Evolutionary conservation across 2,797 vertebrate genomes (phyloP), one percentile per base, ranked within the genome.

Genomic region (Orientallactaga sibirica): DNA sequence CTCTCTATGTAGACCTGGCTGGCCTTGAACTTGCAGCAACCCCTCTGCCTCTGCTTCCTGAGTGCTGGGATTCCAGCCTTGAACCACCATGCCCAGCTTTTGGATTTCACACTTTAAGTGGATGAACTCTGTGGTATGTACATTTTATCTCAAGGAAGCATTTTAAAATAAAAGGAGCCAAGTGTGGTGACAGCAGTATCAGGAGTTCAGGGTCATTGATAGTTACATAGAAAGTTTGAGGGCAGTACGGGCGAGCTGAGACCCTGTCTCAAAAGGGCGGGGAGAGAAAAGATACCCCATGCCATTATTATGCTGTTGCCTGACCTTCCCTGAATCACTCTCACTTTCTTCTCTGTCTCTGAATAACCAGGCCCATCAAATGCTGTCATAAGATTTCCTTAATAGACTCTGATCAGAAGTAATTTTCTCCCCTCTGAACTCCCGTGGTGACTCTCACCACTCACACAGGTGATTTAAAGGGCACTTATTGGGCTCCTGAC

Each of bases 111-210:
- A 20, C 58, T 67, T 43, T 10, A 24, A 79, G 33, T 6, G 43
- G 29, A 20, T 27, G 52, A 25, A 29, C 18, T 55, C 75, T 78
- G 27, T 29, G 41, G 14, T 33, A 33, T 20, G 19, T 81, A 74
- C 73, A 85, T 9, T 70, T 15, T 43, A 79, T 62, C 73, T 96
- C 20, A 6, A 20, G 58, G 80, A 91, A 89, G n/a, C 68, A 91
- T 58, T 64, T 86, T 80, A 67, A 85, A 91, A 55, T 84, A 77
- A 81, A 87, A 80, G 24, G 58, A 24, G 55, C 14, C 55, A 58
- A 58, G 55, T 58, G 55, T 58, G 12, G 55, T 3, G 55, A 16
- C 14, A 4, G 55, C 15, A 58, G 55, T 14, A 16, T 58, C 55
- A 58, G 55, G 55, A 58, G 55, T 16, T 58, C 55, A 16, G 16